These are phyloP conservation scores for Agrilus planipennis DNA, from an alignment of 1,140 invertebrate species.

Conservation along the genomic window DNA sequence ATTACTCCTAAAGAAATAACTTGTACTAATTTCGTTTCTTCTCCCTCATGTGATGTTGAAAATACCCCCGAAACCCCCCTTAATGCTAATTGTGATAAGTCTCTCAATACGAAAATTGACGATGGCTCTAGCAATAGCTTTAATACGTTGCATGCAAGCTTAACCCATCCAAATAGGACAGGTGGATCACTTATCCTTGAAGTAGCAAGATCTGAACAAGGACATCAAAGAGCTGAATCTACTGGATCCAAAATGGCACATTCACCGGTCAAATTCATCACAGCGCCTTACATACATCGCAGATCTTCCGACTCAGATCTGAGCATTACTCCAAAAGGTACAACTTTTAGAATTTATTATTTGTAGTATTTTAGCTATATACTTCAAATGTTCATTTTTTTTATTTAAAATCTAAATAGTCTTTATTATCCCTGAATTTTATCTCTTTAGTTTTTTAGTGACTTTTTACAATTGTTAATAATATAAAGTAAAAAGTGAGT, in stretches of 20 bases:
- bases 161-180: conserved; percentile 27
- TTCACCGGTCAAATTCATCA: conserved; percentile 41
- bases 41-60: no score
- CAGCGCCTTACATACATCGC: conserved; percentile 48
- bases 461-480: no score
- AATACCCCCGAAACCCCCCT: no score
- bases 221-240: conserved; percentile 19
- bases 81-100: no score
- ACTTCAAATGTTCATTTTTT: no score
- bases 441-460: no score
- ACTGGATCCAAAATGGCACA: conserved; percentile 26
- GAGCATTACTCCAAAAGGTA: conserved; percentile 86
- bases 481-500: no score
- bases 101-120: conserved; percentile 29
- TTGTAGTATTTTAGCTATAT: no score
- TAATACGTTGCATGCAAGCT: conserved; percentile 31
- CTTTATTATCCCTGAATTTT: no score
- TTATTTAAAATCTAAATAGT: no score
- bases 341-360: no score
- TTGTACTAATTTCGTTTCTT: no score
- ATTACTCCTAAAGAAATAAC: not conserved
- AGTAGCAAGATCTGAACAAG: conserved; percentile 9
- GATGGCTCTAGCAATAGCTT: conserved; percentile 22
- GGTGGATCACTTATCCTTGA: conserved; percentile 21
- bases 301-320: conserved; percentile 88